Conservation (phyloP, 2,888 invertebrate species). For the Eulithis prunata region DNA sequence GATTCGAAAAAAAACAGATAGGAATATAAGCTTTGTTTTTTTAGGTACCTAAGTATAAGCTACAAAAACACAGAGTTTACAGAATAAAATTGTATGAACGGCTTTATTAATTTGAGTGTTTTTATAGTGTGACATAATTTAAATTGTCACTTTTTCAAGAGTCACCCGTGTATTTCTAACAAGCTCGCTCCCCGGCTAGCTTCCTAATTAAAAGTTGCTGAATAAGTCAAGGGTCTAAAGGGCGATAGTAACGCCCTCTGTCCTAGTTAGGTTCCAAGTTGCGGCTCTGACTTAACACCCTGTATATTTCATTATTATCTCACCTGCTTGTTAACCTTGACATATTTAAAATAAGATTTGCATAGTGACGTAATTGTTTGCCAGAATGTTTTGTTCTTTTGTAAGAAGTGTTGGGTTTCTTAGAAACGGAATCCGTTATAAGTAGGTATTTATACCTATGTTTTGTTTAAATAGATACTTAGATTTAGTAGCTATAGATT, state of each 20-base stretch:
- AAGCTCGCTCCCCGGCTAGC: neutral
- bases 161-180: neutral
- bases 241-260: neutral
- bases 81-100: too few relatives aligned
- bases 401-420: neutral
- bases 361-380: conserved; percentile 14
- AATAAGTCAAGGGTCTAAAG: conserved; percentile 3
- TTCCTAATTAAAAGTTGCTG: conserved; percentile 16
- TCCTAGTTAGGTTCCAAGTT: neutral
- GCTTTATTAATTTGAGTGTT: too few relatives aligned
- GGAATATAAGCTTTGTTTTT: too few relatives aligned
- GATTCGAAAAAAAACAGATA: too few relatives aligned
- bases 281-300: too few relatives aligned
- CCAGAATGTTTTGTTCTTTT: conserved; percentile 4
- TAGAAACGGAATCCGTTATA: neutral
- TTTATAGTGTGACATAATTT: too few relatives aligned
- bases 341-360: conserved; percentile 8
- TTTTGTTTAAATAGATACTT: too few relatives aligned
- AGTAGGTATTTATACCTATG: too few relatives aligned
- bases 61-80: too few relatives aligned
- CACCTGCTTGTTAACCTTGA: neutral
- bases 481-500: too few relatives aligned
- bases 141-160: neutral
- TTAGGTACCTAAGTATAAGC: too few relatives aligned
- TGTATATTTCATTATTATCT: too few relatives aligned